phyloP scores from a whole-genome alignment of 2,113 vertebrate species.

The Dryoscopus gambensis region DNA sequence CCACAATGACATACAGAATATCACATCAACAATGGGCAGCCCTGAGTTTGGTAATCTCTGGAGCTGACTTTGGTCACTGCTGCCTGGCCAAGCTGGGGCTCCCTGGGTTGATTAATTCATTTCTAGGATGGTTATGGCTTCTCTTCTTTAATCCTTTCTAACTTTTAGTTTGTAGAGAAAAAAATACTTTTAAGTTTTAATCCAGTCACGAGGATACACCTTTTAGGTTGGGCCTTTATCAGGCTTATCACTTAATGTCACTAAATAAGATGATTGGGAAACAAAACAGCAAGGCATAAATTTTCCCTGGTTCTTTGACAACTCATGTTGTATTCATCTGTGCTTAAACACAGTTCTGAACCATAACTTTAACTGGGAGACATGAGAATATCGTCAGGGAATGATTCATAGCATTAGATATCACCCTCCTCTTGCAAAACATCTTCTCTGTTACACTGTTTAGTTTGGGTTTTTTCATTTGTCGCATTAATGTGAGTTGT shows the following conservation, averaged over 20 bases:
- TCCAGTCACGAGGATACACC: not conserved
- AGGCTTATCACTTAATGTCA: not conserved
- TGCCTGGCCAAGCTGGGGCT: not conserved
- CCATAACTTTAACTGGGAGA: not conserved
- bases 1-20: not conserved
- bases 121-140: not conserved
- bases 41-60: not conserved
- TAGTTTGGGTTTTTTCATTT: not conserved
- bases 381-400: not conserved
- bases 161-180: not conserved
- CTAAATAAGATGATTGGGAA: not conserved
- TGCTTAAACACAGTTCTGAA: not conserved
- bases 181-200: not conserved
- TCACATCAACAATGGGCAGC: not conserved
- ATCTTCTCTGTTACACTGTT: not conserved
- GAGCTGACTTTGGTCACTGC: not conserved
- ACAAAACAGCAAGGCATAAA: not conserved
- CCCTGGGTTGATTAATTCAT: not conserved
- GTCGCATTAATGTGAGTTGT: constrained; percentile 46
- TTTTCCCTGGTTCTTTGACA: not conserved
- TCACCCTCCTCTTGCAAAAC: not conserved
- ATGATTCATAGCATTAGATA: not conserved
- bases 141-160: not conserved
- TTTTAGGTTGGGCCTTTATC: not conserved
- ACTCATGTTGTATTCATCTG: not conserved